Base-by-base conservation (phyloP, 2,888 invertebrate species). In the Colletes collaris region DNA sequence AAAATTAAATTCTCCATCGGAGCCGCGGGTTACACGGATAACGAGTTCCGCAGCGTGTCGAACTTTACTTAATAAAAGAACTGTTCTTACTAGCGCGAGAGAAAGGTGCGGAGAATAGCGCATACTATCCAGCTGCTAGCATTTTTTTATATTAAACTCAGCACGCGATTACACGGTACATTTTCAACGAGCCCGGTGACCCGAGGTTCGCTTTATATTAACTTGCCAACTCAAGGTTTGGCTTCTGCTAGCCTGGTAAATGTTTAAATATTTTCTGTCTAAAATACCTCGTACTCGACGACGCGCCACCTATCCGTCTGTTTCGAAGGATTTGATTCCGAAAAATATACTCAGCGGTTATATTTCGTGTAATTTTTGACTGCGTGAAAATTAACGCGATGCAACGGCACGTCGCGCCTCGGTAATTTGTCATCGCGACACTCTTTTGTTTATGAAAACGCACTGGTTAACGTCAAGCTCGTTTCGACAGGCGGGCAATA, bases 1-100 rank as follows among this genome's bases (percentile, higher is more conserved):
- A 60, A 82, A 84, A 84, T 84, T 70, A 84, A 73, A 82, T 84
- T 79, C 65, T 68, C 65, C 40, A 62, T 78, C 50, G 67, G 19
- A n/a, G 40, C 65, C n/a, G 16, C 46, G 46, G 52, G 53, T 64
- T 52, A 65, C 40, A 53, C 70, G 74, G 68, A 58, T 77, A 79
- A 83, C 35, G 76, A 76, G 76, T 53, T 65, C 56, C n/a, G 53
- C 60, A 49, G 63, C 37, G 7, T 67, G 49, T n/a, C 55, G 50
- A 70, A 76, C 66, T 73, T 77, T 72, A 66, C 60, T 72, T 65
- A 60, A 72, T 71, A 77, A 79, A 71, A 77, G 59, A 64, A 67
- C 71, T 55, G 50, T 72, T 63, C 58, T 60, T 46, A 64, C 59
- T 10, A 8, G 50, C 44, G 13, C 55, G 27, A 40, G 44, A 37